Percentiles rank a stretch among this genome's conserved stretches.
These are phyloP conservation scores for Erythrocebus patas DNA, from an alignment of 2,113 vertebrate species.

Conservation along the genomic window DNA sequence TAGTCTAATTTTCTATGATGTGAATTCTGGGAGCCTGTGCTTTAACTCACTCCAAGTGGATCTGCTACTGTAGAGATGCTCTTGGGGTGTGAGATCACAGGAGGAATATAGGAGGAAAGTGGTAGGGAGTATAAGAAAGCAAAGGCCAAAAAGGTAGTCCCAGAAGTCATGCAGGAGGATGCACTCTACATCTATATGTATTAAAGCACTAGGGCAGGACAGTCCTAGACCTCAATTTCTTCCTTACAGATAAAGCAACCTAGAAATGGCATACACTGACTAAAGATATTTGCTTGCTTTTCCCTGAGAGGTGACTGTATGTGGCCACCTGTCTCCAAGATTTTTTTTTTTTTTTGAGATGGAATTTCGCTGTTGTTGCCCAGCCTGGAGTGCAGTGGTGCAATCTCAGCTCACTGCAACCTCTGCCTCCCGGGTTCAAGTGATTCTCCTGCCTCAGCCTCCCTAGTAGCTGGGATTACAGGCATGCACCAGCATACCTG, in stretches of 20 bases:
- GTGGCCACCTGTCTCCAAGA: not conserved
- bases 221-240: not conserved
- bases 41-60: not conserved
- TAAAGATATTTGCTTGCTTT: not conserved
- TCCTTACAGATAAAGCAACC: not conserved
- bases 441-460: too few species aligned
- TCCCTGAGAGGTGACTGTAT: not conserved
- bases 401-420: too few species aligned
- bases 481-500: accelerated
- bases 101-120: not conserved
- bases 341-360: too few species aligned
- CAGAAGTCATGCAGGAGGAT: not conserved
- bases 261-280: not conserved
- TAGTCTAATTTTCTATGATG: not conserved
- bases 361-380: too few species aligned
- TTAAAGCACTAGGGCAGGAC: not conserved
- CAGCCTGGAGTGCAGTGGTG: too few species aligned
- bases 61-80: not conserved
- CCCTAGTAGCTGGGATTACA: too few species aligned
- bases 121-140: not conserved
- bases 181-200: not conserved
- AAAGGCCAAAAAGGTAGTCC: not conserved
- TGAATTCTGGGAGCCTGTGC: not conserved
- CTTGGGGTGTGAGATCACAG: not conserved
- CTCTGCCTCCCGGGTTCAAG: too few species aligned